phyloP scores from a whole-genome alignment of 2,113 vertebrate genomes.

The Paradisaea rubra region DNA sequence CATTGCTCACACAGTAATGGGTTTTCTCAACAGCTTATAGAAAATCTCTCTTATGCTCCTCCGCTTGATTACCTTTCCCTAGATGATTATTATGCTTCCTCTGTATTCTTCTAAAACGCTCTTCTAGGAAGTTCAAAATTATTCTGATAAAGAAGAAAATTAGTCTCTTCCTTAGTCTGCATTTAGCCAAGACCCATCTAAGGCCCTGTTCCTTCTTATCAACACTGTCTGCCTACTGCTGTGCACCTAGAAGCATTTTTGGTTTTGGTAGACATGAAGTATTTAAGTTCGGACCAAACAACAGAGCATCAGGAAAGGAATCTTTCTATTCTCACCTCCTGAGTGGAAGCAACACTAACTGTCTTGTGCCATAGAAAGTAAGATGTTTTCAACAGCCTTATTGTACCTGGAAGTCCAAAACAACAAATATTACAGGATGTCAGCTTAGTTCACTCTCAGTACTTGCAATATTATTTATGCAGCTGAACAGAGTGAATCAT shows the following conservation, averaged over 20 bases:
- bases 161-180: background rate
- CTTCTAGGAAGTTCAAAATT: background rate
- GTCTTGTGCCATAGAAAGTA: background rate
- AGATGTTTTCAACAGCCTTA: background rate
- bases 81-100: background rate
- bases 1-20: background rate
- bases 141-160: background rate
- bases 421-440: background rate
- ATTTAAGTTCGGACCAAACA: background rate
- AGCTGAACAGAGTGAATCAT: constrained; percentile 49
- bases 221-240: background rate
- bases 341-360: background rate
- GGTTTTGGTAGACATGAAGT: background rate
- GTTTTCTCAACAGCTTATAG: background rate
- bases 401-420: background rate
- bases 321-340: background rate
- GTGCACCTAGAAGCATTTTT: background rate
- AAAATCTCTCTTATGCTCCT: background rate
- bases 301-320: background rate
- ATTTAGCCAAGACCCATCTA: background rate
- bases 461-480: background rate
- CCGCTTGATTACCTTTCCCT: background rate
- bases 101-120: background rate
- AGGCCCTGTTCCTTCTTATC: background rate
- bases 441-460: background rate